These are phyloP conservation scores for Danionella cerebrum DNA, from an alignment of 2,113 vertebrate species.

Conservation along the genomic window DNA sequence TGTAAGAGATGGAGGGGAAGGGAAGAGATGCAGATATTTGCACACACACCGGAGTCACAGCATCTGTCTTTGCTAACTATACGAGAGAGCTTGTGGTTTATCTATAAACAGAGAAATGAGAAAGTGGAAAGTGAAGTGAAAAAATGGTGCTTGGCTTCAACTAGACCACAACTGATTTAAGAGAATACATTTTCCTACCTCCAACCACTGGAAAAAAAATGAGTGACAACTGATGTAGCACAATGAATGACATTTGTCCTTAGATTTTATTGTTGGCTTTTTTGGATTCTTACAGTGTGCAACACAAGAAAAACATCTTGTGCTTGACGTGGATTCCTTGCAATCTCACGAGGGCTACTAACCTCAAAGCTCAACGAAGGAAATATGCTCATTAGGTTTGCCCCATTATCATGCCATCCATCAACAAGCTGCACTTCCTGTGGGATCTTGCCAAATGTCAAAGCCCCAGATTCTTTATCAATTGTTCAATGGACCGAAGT, in stretches of 20 bases:
- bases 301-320: no score
- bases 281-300: neutral
- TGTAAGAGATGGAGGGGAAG: neutral
- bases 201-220: constrained; percentile 11
- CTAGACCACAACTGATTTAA: constrained; percentile 20
- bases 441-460: neutral
- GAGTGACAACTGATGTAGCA: neutral
- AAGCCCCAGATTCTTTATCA: no score
- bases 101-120: constrained; percentile 22
- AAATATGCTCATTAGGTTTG: neutral
- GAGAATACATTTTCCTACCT: constrained; percentile 22
- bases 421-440: neutral
- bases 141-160: neutral
- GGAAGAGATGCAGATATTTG: neutral
- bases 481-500: no score
- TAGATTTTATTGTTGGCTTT: neutral
- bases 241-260: constrained; percentile 1
- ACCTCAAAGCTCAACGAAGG: neutral
- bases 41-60: neutral
- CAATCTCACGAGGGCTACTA: neutral
- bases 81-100: constrained; percentile 21
- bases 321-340: no score
- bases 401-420: neutral
- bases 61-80: constrained; percentile 8
- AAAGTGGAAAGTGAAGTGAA: constrained; percentile 25